Conservation (phyloP, 37 sponge, comb jelly and placozoan genomes). For the Geodia barretti region DNA sequence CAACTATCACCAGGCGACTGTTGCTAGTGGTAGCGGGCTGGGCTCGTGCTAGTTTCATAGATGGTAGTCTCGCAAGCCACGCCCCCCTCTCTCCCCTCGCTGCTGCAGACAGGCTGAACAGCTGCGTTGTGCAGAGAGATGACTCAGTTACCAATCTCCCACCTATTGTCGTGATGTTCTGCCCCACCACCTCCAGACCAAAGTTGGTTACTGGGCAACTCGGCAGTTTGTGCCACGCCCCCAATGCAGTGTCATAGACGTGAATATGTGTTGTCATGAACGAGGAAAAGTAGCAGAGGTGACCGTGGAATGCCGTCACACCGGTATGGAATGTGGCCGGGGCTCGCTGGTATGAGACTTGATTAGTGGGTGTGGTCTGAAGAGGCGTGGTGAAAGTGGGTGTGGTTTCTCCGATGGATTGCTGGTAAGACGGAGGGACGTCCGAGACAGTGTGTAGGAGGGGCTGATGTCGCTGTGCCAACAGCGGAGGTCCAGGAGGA, state of each 20-base stretch:
- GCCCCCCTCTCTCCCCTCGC: background rate
- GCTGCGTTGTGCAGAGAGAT: background rate
- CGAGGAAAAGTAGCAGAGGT: conserved; percentile 1
- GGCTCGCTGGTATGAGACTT: background rate
- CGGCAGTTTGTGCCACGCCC: conserved; percentile 13
- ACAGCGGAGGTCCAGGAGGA: background rate
- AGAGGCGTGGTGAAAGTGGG: background rate
- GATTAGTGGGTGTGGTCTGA: background rate
- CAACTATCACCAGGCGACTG: conserved; percentile 12
- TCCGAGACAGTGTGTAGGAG: background rate
- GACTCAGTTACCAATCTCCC: background rate
- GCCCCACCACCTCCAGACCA: background rate
- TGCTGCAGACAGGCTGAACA: background rate
- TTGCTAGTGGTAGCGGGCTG: background rate
- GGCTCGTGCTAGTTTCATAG: conserved; percentile 18
- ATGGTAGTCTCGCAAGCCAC: conserved; percentile 15
- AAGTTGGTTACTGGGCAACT: conserved; percentile 5
- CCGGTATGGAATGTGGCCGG: background rate
- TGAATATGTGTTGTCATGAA: background rate
- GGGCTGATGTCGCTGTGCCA: background rate
- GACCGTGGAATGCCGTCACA: background rate
- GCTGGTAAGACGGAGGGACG: background rate
- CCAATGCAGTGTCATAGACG: background rate
- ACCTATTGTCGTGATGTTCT: conserved; percentile 15
- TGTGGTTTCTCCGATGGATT: too few relatives aligned